Evolutionary conservation across 1,140 invertebrate species (phyloP).

Genomic region (Eupristina koningsbergeri): DNA sequence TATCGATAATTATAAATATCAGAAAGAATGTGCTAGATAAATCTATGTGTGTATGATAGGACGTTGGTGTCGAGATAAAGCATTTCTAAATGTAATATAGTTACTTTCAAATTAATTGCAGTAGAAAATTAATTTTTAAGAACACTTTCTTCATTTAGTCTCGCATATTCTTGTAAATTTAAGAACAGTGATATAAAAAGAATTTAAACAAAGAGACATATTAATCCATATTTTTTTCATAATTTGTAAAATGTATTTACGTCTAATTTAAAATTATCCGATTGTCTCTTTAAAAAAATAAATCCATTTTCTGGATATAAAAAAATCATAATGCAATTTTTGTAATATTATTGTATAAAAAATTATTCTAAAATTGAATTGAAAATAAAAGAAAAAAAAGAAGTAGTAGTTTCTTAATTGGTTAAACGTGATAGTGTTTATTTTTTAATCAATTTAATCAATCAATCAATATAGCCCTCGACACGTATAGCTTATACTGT

Average conservation of each 20-base stretch:
- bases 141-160: neutral
- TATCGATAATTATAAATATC: neutral
- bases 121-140: neutral
- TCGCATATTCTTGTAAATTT: neutral
- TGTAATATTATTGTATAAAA: too few relatives aligned
- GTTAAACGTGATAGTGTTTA: neutral
- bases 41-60: neutral
- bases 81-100: neutral
- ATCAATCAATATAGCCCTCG: too few relatives aligned
- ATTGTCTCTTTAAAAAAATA: neutral
- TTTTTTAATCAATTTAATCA: neutral
- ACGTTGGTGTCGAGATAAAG: neutral
- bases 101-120: conserved; percentile 1
- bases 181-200: neutral
- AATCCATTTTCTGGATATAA: neutral
- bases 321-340: neutral
- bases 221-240: too few relatives aligned
- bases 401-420: neutral
- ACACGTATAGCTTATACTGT: too few relatives aligned
- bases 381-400: neutral
- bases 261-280: neutral
- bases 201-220: too few relatives aligned
- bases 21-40: neutral
- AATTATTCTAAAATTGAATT: neutral
- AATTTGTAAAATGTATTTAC: too few relatives aligned